Conservation (phyloP, 2,113 vertebrate species). For the Struthio camelus region DNA sequence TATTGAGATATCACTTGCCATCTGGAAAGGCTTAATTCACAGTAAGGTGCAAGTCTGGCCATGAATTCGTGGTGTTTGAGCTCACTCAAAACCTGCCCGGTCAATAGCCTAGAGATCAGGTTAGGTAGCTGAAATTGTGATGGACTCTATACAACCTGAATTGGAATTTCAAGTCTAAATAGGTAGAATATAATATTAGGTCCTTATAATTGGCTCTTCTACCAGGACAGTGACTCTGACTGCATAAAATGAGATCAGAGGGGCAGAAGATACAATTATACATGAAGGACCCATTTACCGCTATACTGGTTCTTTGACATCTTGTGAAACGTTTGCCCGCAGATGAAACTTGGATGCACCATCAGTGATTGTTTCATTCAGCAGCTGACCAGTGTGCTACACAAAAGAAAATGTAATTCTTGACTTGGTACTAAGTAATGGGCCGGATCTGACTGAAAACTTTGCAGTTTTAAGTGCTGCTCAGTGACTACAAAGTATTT, state of each 20-base stretch:
- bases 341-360: neutral
- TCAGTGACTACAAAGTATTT: neutral
- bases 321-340: neutral
- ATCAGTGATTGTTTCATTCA: neutral
- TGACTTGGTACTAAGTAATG: neutral
- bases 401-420: neutral
- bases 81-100: rapidly evolving
- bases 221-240: neutral
- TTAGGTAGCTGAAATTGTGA: neutral
- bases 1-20: neutral
- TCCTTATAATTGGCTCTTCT: neutral
- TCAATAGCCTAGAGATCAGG: neutral
- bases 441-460: neutral
- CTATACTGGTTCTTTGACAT: neutral
- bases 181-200: neutral
- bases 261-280: neutral
- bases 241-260: neutral
- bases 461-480: neutral
- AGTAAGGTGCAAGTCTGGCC: neutral
- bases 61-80: neutral
- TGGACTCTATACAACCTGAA: neutral
- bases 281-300: neutral
- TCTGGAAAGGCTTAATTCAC: neutral
- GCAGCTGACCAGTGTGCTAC: neutral
- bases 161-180: neutral